Percentiles rank a stretch among this genome's conserved stretches.
phyloP scores from a whole-genome alignment of 1,140 invertebrate genomes.

The Lordiphosa stackelbergi region DNA sequence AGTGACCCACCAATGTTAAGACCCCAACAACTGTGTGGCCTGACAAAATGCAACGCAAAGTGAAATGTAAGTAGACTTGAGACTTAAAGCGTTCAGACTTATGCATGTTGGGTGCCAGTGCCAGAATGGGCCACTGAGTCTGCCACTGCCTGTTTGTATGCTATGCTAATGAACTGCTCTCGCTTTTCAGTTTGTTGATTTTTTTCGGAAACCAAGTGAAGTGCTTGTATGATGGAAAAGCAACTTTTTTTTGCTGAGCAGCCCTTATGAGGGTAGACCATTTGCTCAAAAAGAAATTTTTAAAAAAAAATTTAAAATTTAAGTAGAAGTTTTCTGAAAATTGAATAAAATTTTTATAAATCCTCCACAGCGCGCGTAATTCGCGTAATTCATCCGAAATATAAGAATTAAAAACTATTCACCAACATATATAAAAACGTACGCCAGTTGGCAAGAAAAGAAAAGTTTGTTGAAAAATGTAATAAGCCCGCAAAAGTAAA shows the following conservation, averaged over 20 bases:
- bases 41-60: slow-evolving; percentile 53
- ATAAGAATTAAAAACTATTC: background rate
- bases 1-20: no score
- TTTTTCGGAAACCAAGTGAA: slow-evolving; percentile 1
- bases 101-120: slow-evolving; percentile 19
- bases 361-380: no score
- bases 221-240: background rate
- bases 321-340: no score
- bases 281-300: no score
- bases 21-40: background rate
- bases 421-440: slow-evolving; percentile 25
- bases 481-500: slow-evolving; percentile 44
- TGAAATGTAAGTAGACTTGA: slow-evolving; percentile 52
- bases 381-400: no score
- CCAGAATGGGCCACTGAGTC: background rate
- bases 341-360: no score
- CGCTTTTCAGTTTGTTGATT: slow-evolving; percentile 10
- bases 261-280: no score
- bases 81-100: slow-evolving; percentile 39
- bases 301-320: no score
- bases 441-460: slow-evolving; percentile 27
- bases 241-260: no score
- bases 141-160: slow-evolving; percentile 27
- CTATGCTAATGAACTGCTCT: slow-evolving; percentile 54
- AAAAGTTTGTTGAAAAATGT: slow-evolving; percentile 53